These are phyloP conservation scores for Campaea margaritaria DNA, from an alignment of 2,888 invertebrate genomes.

Conservation along the genomic window DNA sequence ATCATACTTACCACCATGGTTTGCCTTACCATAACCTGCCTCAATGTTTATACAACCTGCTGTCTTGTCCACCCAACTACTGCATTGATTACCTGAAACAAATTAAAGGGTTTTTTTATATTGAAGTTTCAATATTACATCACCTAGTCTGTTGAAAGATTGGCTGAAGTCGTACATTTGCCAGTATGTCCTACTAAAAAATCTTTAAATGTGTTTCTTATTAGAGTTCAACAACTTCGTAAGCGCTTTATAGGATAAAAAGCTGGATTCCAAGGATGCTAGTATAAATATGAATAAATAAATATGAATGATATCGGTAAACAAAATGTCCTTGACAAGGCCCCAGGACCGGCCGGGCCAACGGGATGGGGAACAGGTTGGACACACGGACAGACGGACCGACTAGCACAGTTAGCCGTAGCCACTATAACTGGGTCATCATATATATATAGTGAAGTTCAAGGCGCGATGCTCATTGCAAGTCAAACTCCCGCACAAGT, in stretches of 20 bases:
- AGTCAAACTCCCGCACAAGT: slow-evolving; percentile 77
- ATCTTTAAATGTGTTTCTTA: no score
- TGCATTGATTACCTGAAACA: slow-evolving; percentile 40
- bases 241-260: neutral
- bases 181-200: no score
- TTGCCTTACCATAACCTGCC: slow-evolving; percentile 27
- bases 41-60: slow-evolving; percentile 4
- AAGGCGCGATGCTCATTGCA: slow-evolving; percentile 89
- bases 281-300: neutral
- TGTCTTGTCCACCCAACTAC: neutral
- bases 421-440: slow-evolving; percentile 90
- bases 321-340: slow-evolving; percentile 58
- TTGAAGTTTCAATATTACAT: neutral
- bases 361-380: slow-evolving; percentile 74
- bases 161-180: no score
- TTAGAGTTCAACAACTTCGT: neutral
- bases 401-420: slow-evolving; percentile 79
- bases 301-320: slow-evolving; percentile 19
- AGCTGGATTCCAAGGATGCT: neutral
- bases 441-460: slow-evolving; percentile 94
- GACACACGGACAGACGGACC: slow-evolving; percentile 65
- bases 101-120: slow-evolving; percentile 22
- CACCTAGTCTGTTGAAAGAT: no score
- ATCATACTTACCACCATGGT: slow-evolving; percentile 16
- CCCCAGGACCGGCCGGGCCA: slow-evolving; percentile 68